Evolutionary conservation across 2,113 vertebrate genomes (phyloP).

Genomic region (Takifugu bimaculatus): DNA sequence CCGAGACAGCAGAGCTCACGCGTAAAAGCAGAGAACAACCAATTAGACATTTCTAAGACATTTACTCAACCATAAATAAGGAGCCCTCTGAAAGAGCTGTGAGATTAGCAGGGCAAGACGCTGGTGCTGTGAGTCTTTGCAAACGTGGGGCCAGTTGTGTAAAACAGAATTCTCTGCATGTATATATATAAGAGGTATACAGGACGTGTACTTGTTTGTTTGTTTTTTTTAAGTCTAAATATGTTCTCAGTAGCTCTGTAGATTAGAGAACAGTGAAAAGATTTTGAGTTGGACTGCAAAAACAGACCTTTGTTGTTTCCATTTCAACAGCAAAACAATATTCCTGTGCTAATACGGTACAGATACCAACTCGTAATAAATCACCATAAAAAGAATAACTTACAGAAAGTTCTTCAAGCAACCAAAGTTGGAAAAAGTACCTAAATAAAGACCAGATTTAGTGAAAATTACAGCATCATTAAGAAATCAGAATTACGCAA

Average conservation of each 20-base stretch:
- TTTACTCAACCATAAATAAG: conserved; percentile 49
- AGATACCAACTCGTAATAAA: conserved; percentile 16
- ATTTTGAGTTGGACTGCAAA: conserved; percentile 6
- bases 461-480: conserved; percentile 17
- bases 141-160: background rate
- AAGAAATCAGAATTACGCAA: conserved; percentile 29
- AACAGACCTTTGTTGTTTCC: conserved; percentile 1
- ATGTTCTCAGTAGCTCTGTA: conserved; percentile 38
- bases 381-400: conserved; percentile 44
- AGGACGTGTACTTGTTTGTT: background rate
- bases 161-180: conserved; percentile 2
- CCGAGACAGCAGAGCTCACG: conserved; percentile 32
- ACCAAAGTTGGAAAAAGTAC: conserved; percentile 61
- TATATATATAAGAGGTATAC: too few species aligned
- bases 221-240: background rate
- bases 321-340: conserved; percentile 36
- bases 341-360: conserved; percentile 48
- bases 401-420: conserved; percentile 38
- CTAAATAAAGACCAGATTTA: conserved; percentile 29
- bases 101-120: conserved; percentile 25
- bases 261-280: conserved; percentile 17
- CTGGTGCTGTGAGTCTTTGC: background rate
- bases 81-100: conserved; percentile 26
- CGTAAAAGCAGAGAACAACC: conserved; percentile 37
- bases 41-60: conserved; percentile 20